Conservation (phyloP, 1,140 invertebrate species). For the Cyrtorhinus lividipennis region DNA sequence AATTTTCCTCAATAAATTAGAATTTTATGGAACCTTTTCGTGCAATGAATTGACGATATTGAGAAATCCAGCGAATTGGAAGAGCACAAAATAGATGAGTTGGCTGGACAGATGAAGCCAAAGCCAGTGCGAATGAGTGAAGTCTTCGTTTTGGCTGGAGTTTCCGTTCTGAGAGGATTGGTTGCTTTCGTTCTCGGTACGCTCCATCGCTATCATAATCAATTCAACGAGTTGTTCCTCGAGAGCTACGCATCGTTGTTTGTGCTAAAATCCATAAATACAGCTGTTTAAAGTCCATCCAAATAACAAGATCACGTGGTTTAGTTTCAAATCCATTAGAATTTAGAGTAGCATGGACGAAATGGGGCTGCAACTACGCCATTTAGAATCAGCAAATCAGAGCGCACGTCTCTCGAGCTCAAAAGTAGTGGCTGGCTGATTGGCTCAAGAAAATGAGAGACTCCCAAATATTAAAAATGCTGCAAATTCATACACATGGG, state of each 20-base stretch:
- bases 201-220: slow-evolving; percentile 82
- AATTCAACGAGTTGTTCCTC: slow-evolving; percentile 89
- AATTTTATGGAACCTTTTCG: slow-evolving; percentile 60
- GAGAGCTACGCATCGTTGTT: slow-evolving; percentile 72
- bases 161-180: slow-evolving; percentile 11
- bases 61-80: slow-evolving; percentile 85
- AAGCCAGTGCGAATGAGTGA: slow-evolving; percentile 61
- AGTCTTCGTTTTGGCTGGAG: slow-evolving; percentile 38
- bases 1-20: background rate
- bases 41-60: slow-evolving; percentile 80
- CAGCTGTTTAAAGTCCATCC: no score
- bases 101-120: slow-evolving; percentile 92
- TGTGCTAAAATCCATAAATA: slow-evolving; percentile 62
- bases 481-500: no score
- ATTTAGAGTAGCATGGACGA: no score
- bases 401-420: no score
- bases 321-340: no score
- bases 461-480: no score
- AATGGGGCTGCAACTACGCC: no score
- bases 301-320: no score
- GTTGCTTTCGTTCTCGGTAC: slow-evolving; percentile 51
- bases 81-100: slow-evolving; percentile 89
- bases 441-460: no score
- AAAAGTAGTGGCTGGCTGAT: no score
- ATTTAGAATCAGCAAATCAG: no score